phyloP scores from a whole-genome alignment of 2,888 invertebrate species.

The Latrodectus elegans region DNA sequence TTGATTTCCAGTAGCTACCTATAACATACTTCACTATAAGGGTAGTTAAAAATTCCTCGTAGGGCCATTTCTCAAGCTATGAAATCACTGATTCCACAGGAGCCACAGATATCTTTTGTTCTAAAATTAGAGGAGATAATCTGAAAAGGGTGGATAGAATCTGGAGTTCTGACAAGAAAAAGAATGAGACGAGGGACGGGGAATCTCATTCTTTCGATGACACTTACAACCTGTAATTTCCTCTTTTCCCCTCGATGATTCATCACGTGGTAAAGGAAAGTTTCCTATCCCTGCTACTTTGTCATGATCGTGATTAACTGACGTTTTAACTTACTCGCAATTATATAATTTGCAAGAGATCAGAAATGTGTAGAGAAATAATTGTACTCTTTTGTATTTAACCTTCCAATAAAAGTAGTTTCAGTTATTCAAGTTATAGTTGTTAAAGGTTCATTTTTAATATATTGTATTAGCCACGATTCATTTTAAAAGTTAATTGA shows the following conservation, averaged over 20 bases:
- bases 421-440: too few species aligned
- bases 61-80: slow-evolving; percentile 25
- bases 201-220: slow-evolving; percentile 18
- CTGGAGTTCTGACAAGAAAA: slow-evolving; percentile 46
- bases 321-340: slow-evolving; percentile 20
- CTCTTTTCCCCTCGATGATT: slow-evolving; percentile 42
- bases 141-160: slow-evolving; percentile 40
- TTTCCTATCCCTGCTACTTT: slow-evolving; percentile 29
- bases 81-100: slow-evolving; percentile 34
- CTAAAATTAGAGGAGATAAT: slow-evolving; percentile 44
- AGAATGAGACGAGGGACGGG: slow-evolving; percentile 25
- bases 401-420: too few species aligned
- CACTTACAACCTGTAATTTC: slow-evolving; percentile 58
- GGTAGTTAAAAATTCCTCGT: slow-evolving; percentile 18
- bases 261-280: slow-evolving; percentile 28
- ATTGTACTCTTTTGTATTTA: too few species aligned
- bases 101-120: slow-evolving; percentile 14
- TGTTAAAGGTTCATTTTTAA: too few species aligned
- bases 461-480: too few species aligned
- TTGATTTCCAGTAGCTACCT: slow-evolving; percentile 43
- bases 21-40: slow-evolving; percentile 28
- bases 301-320: slow-evolving; percentile 40
- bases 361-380: neutral
- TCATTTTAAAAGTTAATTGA: too few species aligned
- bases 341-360: neutral